A percentile compares a stretch with the other conserved stretches of the same genome.
These are phyloP conservation scores for Cepaea nemoralis DNA, from an alignment of 1,140 invertebrate species.

Conservation along the genomic window DNA sequence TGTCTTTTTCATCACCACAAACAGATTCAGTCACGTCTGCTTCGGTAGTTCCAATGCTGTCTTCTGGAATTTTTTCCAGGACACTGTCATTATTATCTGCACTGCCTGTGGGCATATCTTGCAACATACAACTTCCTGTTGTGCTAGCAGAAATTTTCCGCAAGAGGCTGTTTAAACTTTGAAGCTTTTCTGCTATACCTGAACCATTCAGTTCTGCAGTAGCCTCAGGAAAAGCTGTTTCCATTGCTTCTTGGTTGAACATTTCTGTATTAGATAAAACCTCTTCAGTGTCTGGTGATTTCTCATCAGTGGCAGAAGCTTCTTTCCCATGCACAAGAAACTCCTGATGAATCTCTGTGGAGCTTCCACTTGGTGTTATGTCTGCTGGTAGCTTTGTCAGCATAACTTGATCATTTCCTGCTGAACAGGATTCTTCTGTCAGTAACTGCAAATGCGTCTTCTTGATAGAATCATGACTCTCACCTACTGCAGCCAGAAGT, in stretches of 20 bases:
- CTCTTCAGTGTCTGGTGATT: not conserved
- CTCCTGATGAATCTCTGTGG: not conserved
- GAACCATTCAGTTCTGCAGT: not conserved
- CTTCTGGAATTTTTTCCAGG: not conserved
- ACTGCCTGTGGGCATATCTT: not conserved
- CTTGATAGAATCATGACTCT: not conserved
- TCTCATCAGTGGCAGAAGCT: not conserved
- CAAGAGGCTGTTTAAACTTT: not conserved
- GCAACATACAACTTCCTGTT: not conserved
- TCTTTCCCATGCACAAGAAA: too few relatives aligned
- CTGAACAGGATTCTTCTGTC: not conserved
- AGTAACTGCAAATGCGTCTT: not conserved
- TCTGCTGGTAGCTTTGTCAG: too few relatives aligned
- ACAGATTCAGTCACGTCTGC: not conserved
- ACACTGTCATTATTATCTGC: not conserved
- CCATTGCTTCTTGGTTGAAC: not conserved
- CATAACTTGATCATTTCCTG: not conserved
- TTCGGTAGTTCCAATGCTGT: not conserved
- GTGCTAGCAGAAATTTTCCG: not conserved
- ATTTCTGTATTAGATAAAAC: not conserved
- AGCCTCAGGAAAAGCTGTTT: not conserved
- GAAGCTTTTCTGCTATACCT: not conserved
- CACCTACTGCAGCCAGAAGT: not conserved
- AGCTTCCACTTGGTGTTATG: not conserved
- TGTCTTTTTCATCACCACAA: not conserved